Evolutionary conservation across 2,797 vertebrate species (phyloP).

Genomic region (Anableps anableps): DNA sequence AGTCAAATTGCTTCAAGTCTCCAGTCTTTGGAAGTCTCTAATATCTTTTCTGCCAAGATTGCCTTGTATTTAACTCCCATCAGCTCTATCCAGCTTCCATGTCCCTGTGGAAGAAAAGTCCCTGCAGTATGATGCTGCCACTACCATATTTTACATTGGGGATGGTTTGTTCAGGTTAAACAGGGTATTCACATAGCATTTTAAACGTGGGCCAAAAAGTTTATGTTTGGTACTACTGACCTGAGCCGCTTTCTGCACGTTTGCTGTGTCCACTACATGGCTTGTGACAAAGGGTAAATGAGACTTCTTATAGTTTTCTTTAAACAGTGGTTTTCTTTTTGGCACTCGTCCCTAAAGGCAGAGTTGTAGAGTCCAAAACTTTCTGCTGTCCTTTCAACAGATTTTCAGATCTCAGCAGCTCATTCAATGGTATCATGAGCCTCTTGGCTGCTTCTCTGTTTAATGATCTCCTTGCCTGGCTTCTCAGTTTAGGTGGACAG

Average conservation of each 20-base stretch:
- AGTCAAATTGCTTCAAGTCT: no score
- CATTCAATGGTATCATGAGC: neutral
- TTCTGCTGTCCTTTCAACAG: neutral
- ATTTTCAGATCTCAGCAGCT: neutral
- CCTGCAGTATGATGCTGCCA: neutral
- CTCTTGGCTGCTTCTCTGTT: neutral
- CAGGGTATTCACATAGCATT: neutral
- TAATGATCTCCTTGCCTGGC: no score
- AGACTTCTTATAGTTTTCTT: neutral
- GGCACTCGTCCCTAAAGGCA: neutral
- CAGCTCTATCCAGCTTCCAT: neutral
- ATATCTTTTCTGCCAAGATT: neutral
- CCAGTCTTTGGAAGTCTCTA: neutral
- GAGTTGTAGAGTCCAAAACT: neutral
- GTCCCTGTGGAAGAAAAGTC: neutral
- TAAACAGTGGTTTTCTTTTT: neutral
- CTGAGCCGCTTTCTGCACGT: no score
- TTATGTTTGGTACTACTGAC: no score
- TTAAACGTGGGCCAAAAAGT: neutral
- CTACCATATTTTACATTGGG: neutral
- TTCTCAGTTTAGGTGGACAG: no score
- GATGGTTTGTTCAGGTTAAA: neutral
- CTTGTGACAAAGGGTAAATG: neutral
- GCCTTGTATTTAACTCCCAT: neutral
- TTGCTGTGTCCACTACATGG: no score